A percentile compares a stretch with the other conserved stretches of the same genome.
phyloP scores from a whole-genome alignment of 2,113 vertebrate genomes.

The Piprites chloris region DNA sequence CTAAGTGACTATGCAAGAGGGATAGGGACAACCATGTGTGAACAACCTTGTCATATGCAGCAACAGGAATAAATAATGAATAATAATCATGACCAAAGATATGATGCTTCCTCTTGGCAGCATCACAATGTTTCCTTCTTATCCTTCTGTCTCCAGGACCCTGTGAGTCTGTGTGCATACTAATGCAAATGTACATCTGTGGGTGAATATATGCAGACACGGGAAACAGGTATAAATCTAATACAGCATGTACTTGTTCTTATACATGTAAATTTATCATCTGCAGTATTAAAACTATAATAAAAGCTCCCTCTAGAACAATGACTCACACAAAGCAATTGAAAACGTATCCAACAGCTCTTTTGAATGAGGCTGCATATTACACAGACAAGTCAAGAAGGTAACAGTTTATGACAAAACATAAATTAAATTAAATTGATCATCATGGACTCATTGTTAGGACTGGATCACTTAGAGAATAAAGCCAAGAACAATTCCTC shows the following conservation, averaged over 20 bases:
- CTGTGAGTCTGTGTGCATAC: neutral
- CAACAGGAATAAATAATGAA: neutral
- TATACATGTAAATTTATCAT: constrained; percentile 6
- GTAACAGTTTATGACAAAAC: constrained; percentile 59
- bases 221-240: neutral
- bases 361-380: constrained; percentile 20
- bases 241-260: neutral
- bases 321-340: constrained; percentile 48
- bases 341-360: constrained; percentile 46
- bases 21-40: neutral
- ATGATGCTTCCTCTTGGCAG: neutral
- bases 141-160: neutral
- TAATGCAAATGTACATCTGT: neutral
- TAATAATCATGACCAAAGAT: neutral
- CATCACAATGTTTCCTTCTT: neutral
- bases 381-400: constrained; percentile 37
- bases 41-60: neutral
- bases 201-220: neutral
- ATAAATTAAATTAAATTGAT: constrained; percentile 56
- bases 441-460: constrained; percentile 53
- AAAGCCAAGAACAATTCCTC: constrained; percentile 30
- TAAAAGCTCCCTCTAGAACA: constrained; percentile 55
- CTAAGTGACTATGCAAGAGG: neutral
- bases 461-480: constrained; percentile 38
- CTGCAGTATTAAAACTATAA: neutral